Conservation (phyloP, 2,888 invertebrate genomes). For the Drosophila neotestacea region DNA sequence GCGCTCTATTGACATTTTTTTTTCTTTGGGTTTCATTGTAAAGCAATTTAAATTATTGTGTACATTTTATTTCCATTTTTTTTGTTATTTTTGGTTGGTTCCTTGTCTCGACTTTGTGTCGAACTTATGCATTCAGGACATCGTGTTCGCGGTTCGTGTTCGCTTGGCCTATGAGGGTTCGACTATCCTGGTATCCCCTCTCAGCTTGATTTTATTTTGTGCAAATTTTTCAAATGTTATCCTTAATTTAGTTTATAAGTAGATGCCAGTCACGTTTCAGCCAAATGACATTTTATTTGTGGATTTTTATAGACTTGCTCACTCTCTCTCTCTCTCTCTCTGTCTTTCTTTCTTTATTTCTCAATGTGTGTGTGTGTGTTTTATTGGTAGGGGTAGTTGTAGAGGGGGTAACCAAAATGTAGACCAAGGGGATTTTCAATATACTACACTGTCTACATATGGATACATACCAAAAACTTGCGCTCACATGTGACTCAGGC, state of each 20-base stretch:
- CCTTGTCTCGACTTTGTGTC: conserved; percentile 23
- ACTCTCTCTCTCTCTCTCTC: not conserved
- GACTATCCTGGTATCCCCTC: not conserved
- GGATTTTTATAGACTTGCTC: conserved; percentile 75
- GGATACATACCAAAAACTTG: conserved; percentile 5
- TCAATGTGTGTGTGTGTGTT: conserved; percentile 23
- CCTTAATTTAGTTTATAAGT: conserved; percentile 81
- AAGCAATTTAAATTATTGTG: conserved; percentile 81
- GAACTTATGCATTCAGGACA: conserved; percentile 78
- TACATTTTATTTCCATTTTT: conserved; percentile 67
- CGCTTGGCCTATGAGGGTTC: conserved; percentile 19
- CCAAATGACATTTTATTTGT: conserved; percentile 83
- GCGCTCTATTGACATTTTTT: conserved; percentile 72
- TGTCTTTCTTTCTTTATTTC: not conserved
- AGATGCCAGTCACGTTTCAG: conserved; percentile 81
- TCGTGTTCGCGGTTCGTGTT: conserved; percentile 67
- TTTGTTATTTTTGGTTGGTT: not conserved
- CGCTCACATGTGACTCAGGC: not conserved
- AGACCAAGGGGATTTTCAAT: conserved; percentile 21
- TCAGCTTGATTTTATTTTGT: conserved; percentile 76
- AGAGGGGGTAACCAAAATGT: conserved; percentile 6
- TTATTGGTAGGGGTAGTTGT: conserved; percentile 21
- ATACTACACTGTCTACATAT: conserved; percentile 8
- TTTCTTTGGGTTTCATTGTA: conserved; percentile 73
- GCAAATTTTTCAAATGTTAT: conserved; percentile 81